These are phyloP conservation scores for Fragariocoptes setiger DNA, from an alignment of 1,140 invertebrate species.

Conservation along the genomic window DNA sequence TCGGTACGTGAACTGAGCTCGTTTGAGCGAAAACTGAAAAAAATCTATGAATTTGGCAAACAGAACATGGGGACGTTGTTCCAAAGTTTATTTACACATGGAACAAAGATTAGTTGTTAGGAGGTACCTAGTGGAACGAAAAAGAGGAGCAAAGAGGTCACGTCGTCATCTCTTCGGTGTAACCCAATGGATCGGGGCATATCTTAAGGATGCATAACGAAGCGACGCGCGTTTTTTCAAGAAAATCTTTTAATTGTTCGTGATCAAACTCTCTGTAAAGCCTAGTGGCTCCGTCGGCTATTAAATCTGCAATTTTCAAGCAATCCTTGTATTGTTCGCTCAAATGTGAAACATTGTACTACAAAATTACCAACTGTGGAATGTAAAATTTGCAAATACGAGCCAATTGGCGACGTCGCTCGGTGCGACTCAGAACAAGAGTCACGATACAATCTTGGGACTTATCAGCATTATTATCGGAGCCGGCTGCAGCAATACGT, in stretches of 20 bases:
- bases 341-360: conserved; percentile 28
- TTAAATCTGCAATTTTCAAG: conserved; percentile 25
- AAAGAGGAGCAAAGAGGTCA: too few species aligned
- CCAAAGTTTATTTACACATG: too few species aligned
- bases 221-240: conserved; percentile 41
- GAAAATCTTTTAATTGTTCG: conserved; percentile 34
- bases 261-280: conserved; percentile 45
- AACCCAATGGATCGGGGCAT: conserved; percentile 21
- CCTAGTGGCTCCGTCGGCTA: conserved; percentile 38
- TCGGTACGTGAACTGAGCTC: too few species aligned
- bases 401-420: conserved; percentile 27
- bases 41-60: too few species aligned
- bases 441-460: not conserved
- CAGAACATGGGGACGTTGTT: too few species aligned
- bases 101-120: too few species aligned
- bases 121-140: too few species aligned
- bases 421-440: conserved; percentile 3
- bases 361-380: conserved; percentile 25
- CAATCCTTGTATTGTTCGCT: conserved; percentile 16
- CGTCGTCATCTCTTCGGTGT: too few species aligned
- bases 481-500: not conserved
- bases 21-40: too few species aligned
- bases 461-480: conserved; percentile 14
- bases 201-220: conserved; percentile 36
- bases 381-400: conserved; percentile 43